phyloP scores from a whole-genome alignment of 2,888 invertebrate genomes.

The Xylota sylvarum region DNA sequence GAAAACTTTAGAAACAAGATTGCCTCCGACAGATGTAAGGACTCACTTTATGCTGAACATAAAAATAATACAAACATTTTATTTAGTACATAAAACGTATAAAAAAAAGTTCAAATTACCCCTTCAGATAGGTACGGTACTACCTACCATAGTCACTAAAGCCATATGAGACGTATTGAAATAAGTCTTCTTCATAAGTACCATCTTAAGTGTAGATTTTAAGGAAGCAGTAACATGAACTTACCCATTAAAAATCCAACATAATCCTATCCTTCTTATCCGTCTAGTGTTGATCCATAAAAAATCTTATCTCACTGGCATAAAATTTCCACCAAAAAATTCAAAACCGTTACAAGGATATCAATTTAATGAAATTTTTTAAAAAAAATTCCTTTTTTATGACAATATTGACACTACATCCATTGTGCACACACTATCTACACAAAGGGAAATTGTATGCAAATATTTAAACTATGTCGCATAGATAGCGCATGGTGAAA shows the following conservation, averaged over 20 bases:
- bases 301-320: conserved; percentile 18
- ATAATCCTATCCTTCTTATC: conserved; percentile 45
- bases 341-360: conserved; percentile 18
- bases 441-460: conserved; percentile 38
- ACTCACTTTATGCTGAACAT: too few species aligned
- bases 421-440: conserved; percentile 22
- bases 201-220: neutral
- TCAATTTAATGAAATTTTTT: conserved; percentile 11
- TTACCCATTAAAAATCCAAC: conserved; percentile 46
- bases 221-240: neutral
- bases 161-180: too few species aligned
- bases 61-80: too few species aligned
- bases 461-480: conserved; percentile 26
- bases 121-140: too few species aligned
- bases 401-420: conserved; percentile 15
- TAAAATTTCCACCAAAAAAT: conserved; percentile 1
- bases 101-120: too few species aligned
- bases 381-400: conserved; percentile 10
- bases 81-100: too few species aligned
- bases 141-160: too few species aligned
- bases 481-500: conserved; percentile 14
- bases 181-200: neutral
- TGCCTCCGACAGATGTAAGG: too few species aligned
- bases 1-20: too few species aligned
- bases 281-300: neutral